phyloP scores from a whole-genome alignment of 2,797 vertebrate genomes.

The Amphiprion clarkii region DNA sequence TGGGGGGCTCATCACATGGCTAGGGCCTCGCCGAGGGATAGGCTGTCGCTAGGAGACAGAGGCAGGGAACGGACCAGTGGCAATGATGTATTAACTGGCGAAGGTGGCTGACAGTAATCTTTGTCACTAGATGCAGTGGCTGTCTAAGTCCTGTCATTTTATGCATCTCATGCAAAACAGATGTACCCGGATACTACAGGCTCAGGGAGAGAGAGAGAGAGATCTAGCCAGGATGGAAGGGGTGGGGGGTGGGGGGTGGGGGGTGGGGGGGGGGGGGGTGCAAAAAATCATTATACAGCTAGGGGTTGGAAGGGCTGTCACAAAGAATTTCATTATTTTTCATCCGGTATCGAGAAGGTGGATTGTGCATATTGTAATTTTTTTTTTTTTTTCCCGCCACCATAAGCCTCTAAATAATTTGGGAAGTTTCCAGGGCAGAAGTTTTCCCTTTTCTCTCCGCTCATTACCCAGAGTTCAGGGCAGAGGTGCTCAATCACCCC shows the following conservation, averaged over 20 bases:
- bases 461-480: constrained; percentile 87
- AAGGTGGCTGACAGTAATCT: constrained; percentile 94
- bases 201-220: constrained; percentile 69
- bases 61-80: constrained; percentile 94
- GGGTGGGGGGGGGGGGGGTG: constrained; percentile 21
- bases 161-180: constrained; percentile 98
- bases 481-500: constrained; percentile 86
- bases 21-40: constrained; percentile 85
- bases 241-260: constrained; percentile 32
- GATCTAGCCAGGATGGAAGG: constrained; percentile 57
- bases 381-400: constrained; percentile 64
- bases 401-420: constrained; percentile 88
- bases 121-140: constrained; percentile 97
- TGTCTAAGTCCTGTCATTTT: constrained; percentile 99
- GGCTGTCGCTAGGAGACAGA: constrained; percentile 98
- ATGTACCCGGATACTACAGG: constrained; percentile 91
- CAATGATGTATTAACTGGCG: constrained; percentile 98
- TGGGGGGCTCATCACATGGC: constrained; percentile 75
- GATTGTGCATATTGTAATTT: constrained; percentile 89
- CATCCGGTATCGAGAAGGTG: constrained; percentile 86
- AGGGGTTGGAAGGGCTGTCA: constrained; percentile 87
- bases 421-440: constrained; percentile 86
- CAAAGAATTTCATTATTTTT: constrained; percentile 90
- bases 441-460: constrained; percentile 82
- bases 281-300: constrained; percentile 87